These are phyloP conservation scores for Lasioglossum calceatum DNA, from an alignment of 2,888 invertebrate species.

Conservation along the genomic window DNA sequence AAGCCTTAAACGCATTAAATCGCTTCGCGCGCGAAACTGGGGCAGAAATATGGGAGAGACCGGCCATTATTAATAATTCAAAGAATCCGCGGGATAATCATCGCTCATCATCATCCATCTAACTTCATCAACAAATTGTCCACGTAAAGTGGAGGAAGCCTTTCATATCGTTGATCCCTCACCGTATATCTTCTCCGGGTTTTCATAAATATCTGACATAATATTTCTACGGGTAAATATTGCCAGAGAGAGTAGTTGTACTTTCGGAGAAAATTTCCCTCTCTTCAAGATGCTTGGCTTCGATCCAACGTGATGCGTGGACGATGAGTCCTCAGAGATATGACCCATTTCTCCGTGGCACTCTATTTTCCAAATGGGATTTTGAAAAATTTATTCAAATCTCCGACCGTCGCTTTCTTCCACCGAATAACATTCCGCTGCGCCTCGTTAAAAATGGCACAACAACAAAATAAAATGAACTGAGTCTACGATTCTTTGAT, in stretches of 20 bases:
- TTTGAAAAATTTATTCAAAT: conserved; percentile 45
- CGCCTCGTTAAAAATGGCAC: no score
- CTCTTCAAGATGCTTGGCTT: background rate
- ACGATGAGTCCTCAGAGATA: conserved; percentile 31
- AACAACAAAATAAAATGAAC: no score
- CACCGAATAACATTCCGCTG: no score
- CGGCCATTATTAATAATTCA: conserved; percentile 43
- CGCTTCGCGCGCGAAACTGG: conserved; percentile 17
- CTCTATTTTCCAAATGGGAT: conserved; percentile 36
- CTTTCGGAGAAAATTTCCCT: background rate
- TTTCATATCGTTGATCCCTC: conserved; percentile 29
- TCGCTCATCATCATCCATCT: conserved; percentile 48
- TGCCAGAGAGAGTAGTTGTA: background rate
- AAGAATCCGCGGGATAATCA: conserved; percentile 51
- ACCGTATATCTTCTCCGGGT: background rate
- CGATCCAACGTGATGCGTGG: conserved; percentile 18
- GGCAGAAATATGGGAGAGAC: conserved; percentile 24
- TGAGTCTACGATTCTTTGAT: no score
- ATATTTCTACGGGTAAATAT: background rate
- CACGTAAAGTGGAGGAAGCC: conserved; percentile 32
- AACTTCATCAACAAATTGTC: conserved; percentile 31
- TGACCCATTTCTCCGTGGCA: conserved; percentile 25
- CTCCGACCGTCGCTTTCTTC: background rate
- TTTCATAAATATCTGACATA: background rate
- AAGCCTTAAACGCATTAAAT: conserved; percentile 10